Evolutionary conservation across 2,797 vertebrate genomes (phyloP).

Genomic region (Gastrophryne carolinensis): DNA sequence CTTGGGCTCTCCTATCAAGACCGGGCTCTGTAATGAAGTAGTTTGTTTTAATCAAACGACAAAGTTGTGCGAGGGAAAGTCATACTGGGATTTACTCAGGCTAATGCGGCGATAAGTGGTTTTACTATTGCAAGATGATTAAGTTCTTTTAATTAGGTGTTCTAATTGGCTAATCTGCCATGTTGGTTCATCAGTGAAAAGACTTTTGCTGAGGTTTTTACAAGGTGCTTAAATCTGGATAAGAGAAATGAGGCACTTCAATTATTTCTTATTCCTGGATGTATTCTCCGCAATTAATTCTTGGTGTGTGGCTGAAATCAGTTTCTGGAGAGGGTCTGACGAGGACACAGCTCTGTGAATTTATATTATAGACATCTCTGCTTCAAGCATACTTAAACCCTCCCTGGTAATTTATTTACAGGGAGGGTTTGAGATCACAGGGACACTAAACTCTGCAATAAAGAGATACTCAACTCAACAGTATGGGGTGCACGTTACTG

Average conservation of each 20-base stretch:
- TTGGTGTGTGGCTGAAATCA: conserved; percentile 36
- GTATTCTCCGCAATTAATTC: conserved; percentile 50
- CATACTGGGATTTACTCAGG: conserved; percentile 50
- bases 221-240: conserved; percentile 53
- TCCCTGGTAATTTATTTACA: too few species aligned
- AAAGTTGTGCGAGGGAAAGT: conserved; percentile 47
- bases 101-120: conserved; percentile 51
- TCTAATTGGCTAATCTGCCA: conserved; percentile 53
- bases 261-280: conserved; percentile 53
- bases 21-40: conserved; percentile 45
- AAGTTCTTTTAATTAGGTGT: conserved; percentile 54
- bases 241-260: conserved; percentile 52
- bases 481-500: too few species aligned
- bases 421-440: too few species aligned
- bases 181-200: conserved; percentile 54
- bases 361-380: too few species aligned
- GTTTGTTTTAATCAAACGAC: conserved; percentile 53
- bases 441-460: too few species aligned
- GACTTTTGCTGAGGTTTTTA: conserved; percentile 51
- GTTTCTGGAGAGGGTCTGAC: conserved; percentile 20
- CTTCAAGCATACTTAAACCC: too few species aligned
- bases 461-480: too few species aligned
- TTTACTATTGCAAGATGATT: conserved; percentile 53
- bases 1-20: conserved; percentile 45
- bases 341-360: too few species aligned